Evolutionary conservation across 2,888 invertebrate species (phyloP).

Genomic region (Drosophila kambysellisi): DNA sequence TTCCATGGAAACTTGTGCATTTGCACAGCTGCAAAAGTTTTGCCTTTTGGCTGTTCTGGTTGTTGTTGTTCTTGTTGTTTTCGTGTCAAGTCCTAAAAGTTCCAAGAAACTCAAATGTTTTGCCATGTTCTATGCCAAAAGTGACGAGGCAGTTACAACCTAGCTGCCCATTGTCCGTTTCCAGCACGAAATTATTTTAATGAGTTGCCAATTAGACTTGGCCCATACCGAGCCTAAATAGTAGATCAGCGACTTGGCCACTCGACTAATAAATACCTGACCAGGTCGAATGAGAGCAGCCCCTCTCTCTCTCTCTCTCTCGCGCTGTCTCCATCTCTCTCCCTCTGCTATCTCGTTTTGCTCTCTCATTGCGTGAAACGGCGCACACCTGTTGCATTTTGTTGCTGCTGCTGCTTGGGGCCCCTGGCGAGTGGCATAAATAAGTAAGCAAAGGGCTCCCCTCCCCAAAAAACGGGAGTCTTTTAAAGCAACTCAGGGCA

Average conservation of each 20-base stretch:
- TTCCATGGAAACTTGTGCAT: constrained; percentile 66
- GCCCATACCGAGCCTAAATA: constrained; percentile 52
- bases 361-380: constrained; percentile 42
- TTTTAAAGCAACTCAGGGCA: constrained; percentile 20
- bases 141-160: constrained; percentile 47
- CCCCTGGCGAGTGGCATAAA: constrained; percentile 54
- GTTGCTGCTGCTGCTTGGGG: constrained; percentile 22
- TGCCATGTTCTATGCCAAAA: constrained; percentile 72
- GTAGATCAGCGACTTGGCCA: constrained; percentile 48
- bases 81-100: constrained; percentile 77
- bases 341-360: background rate
- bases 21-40: constrained; percentile 62
- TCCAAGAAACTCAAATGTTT: constrained; percentile 68
- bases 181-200: constrained; percentile 74
- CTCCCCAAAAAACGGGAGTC: constrained; percentile 37
- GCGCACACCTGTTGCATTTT: constrained; percentile 59
- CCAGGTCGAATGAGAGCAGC: constrained; percentile 18
- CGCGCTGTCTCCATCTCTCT: background rate
- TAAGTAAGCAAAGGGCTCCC: constrained; percentile 49
- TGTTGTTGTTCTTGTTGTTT: constrained; percentile 53
- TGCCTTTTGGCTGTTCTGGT: constrained; percentile 34
- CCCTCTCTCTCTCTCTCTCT: background rate
- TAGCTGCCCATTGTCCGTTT: constrained; percentile 61
- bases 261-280: constrained; percentile 55
- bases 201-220: constrained; percentile 74